Base-by-base conservation (phyloP, 2,888 invertebrate species). In the Meloe dianella region DNA sequence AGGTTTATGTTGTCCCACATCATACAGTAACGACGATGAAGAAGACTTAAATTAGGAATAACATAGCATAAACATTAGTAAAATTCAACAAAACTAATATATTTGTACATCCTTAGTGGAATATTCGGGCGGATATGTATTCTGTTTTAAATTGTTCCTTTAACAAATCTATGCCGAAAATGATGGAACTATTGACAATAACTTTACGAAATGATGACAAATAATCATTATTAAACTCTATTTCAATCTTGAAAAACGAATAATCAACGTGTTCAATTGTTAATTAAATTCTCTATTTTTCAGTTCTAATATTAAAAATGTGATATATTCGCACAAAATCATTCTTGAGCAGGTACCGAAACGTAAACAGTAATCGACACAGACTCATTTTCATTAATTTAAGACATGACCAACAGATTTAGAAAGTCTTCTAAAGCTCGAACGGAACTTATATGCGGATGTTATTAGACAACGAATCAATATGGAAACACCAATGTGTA, bases 1-100 rank as follows among this genome's bases (percentile, higher is more conserved):
- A 83, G 90, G 92, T 0, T 87, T 93, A 73, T 95, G 95, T 82
- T 95, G 92, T 85, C 90, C 91, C 2, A 90, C 89, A 57, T 88
- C 88, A 0, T 88, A 89, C 58, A 82, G 84, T 47, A 86, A 85
- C 71, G 87, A 88, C 59, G 87, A 88, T 59, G 82, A 82, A 20
- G 59, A 63, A 30, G n/a, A 56, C 63, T 22, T 51, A 51, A 61
- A 63, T 38, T 66, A 61, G 14, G 17, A 29, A 35, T 27, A 32
- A n/a, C 54, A 17, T 54, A 20, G 5, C 47, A 30, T 1, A 30
- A 30, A 10, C 35, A 6, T 2, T 14, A 35, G 12, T 35, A 14
- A 12, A 35, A 35, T 3, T 14, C 14, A 35, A 35, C 14, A 14
- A n/a, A 14, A 14, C 35, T 14, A 35, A 1, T 14, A 12, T 35